Base-by-base conservation (phyloP, 2,888 invertebrate species). In the Teleogryllus oceanicus region DNA sequence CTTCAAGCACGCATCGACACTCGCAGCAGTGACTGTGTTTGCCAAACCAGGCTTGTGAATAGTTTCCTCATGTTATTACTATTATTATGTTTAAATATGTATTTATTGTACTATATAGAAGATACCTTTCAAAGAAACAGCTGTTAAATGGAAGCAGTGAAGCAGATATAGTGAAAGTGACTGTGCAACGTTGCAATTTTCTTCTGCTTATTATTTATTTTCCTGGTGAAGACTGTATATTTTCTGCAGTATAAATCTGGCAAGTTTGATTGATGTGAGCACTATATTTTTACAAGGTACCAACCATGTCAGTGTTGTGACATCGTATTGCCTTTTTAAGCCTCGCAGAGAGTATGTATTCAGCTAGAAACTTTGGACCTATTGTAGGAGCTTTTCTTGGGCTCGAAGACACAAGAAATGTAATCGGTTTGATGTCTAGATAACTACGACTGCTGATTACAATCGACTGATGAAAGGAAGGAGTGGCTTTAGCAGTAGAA, bases 81-180 rank as follows among this genome's bases (percentile, higher is more conserved):
- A 77, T n/a, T 50, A 77, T 77, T 16, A n/a, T 76, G 20, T 76
- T 50, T 37, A 50, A 50, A 77, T 49, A 77, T 77, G 50, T 77
- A 77, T 77, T 77, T 77, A 77, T 77, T 77, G 77, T 77, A 77
- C 62, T 62, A 77, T n/a, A 77, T 77, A 77, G n/a, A 77, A 77
- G 77, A 77, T n/a, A 77, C 49, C 21, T n/a, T 37, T 76, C 77
- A 77, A 49, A 49, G 24, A 49, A 49, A 50, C 77, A 37, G 77
- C 77, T 49, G 49, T 24, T n/a, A 21, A 77, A 50, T 13, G 24
- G 50, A 49, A 49, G n/a, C 37, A 49, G 77, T 77, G 24, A 50
- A 49, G 24, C 49, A 77, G 62, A 62, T 62, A 62, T 62, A 62
- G 62, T 62, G 62, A 62, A 62, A 62, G 62, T 24, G 75, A 21